phyloP scores from a whole-genome alignment of 2,113 vertebrate genomes.

The Antechinus flavipes region DNA sequence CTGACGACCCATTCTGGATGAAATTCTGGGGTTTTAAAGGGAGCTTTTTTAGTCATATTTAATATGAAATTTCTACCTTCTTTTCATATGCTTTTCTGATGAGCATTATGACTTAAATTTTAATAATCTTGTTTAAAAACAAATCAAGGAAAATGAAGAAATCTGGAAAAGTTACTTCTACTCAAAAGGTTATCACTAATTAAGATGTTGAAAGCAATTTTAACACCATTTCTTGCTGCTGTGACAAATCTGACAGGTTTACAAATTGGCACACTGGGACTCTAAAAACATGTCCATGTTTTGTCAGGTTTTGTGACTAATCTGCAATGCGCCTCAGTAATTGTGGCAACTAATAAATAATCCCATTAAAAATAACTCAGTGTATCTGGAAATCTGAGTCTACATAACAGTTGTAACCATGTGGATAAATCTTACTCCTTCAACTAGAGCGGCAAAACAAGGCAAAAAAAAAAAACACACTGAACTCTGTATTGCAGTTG shows the following conservation, averaged over 20 bases:
- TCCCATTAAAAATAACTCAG: slow-evolving; percentile 41
- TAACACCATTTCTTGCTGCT: slow-evolving; percentile 72
- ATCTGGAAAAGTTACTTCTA: slow-evolving; percentile 39
- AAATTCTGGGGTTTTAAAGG: slow-evolving; percentile 1
- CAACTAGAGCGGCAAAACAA: background rate
- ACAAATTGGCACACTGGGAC: slow-evolving; percentile 70
- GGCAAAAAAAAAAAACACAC: background rate
- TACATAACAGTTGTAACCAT: background rate
- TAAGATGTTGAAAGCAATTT: slow-evolving; percentile 75
- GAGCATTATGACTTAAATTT: slow-evolving; percentile 56
- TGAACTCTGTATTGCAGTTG: background rate
- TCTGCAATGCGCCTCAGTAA: slow-evolving; percentile 39
- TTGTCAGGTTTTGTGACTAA: slow-evolving; percentile 66
- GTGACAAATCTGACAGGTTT: slow-evolving; percentile 74
- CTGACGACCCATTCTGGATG: background rate
- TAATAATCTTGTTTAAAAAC: slow-evolving; percentile 57
- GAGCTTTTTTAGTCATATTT: background rate
- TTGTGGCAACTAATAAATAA: slow-evolving; percentile 63
- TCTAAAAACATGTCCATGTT: slow-evolving; percentile 55
- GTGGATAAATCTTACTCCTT: background rate
- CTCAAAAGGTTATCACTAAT: slow-evolving; percentile 67
- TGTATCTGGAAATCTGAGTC: slow-evolving; percentile 33
- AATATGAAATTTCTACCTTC: background rate
- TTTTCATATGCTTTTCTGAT: slow-evolving; percentile 42
- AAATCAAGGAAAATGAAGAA: slow-evolving; percentile 50